Base-by-base conservation (phyloP, 2,888 invertebrate genomes). In the Palloptera scutellata region DNA sequence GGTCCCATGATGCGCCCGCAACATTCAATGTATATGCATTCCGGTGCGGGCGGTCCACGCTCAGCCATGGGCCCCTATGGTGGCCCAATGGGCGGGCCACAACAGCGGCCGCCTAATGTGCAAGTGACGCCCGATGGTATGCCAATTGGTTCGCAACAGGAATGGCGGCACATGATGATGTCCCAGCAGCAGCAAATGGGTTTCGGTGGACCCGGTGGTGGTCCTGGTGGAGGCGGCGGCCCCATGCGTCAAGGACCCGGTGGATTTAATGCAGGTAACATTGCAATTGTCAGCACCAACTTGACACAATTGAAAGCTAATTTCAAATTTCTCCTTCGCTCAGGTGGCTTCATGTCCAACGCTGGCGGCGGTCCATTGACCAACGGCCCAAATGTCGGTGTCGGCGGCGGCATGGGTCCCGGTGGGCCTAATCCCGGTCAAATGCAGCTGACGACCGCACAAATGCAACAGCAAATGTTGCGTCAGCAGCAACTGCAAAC, bases 1-100 rank as follows among this genome's bases (percentile, higher is more conserved):
- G 89, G 89, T 72, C 90, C 90, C 6, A 91, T 90, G 91, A 90
- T 91, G 88, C 86, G 90, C 72, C 88, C 89, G 1, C 89, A 89
- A 81, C 87, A 87, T 73, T 82, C 85, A 48, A 87, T 88, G 86
- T 88, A 88, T 72, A 87, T 88, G 86, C 82, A 84, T 78, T 83
- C 83, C 72, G 81, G 79, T 11, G 79, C 79, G 2, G 81, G 82
- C 48, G 83, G 81, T 62, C 80, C 82, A 52, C 75, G 80, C 74
- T 78, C 78, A 43, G 79, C 75, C 74, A 77, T 80, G 77, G 82
- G 80, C 12, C 81, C 85, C 30, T 77, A 83, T 65, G 84, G 74
- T 54, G 83, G 76, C 15, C 80, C 81, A 10, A 81, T 80, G 65
- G 84, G 87, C 76, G 87, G 83, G 82, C 78, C 77, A 1, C 71